These are phyloP conservation scores for Actinemys pallida DNA, from an alignment of 2,113 vertebrate genomes.

Conservation along the genomic window DNA sequence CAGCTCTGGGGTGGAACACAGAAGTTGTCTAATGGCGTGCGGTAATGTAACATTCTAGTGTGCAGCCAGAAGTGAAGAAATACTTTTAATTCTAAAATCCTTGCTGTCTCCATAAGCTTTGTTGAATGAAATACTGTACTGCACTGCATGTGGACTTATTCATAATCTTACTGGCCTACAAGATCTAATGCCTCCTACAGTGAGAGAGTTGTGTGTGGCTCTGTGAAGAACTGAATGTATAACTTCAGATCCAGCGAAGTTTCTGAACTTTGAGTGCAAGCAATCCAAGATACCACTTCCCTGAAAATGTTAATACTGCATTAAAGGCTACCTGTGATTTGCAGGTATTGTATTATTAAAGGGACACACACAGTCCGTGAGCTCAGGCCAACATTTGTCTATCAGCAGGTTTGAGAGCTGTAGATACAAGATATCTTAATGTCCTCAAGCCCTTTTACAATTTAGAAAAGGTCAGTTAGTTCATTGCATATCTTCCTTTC, in stretches of 20 bases:
- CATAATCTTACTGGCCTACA: no score
- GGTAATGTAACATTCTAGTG: neutral
- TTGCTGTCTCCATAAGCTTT: neutral
- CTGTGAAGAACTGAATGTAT: neutral
- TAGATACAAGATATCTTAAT: neutral
- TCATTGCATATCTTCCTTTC: neutral
- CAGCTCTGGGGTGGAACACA: neutral
- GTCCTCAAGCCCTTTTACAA: neutral
- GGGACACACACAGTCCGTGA: neutral
- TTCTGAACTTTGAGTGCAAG: neutral
- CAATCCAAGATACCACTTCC: neutral
- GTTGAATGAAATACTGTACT: neutral
- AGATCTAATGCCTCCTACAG: no score
- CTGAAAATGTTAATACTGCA: neutral
- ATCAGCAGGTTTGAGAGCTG: neutral
- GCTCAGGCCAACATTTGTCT: neutral
- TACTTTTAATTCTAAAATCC: neutral
- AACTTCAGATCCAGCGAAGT: neutral
- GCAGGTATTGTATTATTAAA: neutral
- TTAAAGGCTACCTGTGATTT: neutral
- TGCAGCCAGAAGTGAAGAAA: neutral
- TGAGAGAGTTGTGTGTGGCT: neutral
- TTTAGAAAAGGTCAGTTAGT: neutral
- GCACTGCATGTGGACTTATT: neutral
- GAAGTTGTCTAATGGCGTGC: neutral